Conservation (phyloP, 2,797 vertebrate species). For the Paratrypauchen microcephalus region DNA sequence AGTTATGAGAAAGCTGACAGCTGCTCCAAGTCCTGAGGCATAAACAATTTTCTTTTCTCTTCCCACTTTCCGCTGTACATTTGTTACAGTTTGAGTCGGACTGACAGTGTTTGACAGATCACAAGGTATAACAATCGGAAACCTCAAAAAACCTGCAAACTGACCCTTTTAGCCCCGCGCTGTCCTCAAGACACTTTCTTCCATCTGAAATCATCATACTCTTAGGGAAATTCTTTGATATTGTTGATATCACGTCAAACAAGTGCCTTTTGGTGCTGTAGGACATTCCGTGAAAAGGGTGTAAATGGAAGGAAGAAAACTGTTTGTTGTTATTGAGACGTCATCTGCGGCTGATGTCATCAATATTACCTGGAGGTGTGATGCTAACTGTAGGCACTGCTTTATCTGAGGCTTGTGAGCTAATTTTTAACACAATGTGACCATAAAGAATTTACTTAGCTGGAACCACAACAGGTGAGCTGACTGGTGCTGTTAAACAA, state of each 20-base stretch:
- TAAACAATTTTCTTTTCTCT: constrained; percentile 21
- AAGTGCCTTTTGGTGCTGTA: background rate
- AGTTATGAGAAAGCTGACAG: constrained; percentile 37
- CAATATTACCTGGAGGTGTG: too few relatives aligned
- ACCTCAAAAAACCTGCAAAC: background rate
- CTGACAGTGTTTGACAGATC: constrained; percentile 18
- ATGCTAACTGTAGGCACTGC: too few relatives aligned
- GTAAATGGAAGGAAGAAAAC: background rate
- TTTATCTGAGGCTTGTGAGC: too few relatives aligned
- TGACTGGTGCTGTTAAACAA: too few relatives aligned
- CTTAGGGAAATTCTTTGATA: background rate
- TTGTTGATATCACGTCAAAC: background rate
- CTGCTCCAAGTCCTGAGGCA: background rate
- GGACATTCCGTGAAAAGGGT: background rate
- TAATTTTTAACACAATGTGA: too few relatives aligned
- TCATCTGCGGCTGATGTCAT: too few relatives aligned
- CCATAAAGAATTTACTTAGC: too few relatives aligned
- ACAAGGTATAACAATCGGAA: constrained; percentile 2
- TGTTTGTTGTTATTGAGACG: background rate
- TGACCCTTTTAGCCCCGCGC: background rate
- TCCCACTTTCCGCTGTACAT: constrained; percentile 35
- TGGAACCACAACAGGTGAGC: too few relatives aligned
- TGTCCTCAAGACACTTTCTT: constrained; percentile 7
- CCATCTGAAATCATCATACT: constrained; percentile 7
- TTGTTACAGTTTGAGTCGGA: constrained; percentile 26